Conservation (phyloP, 2,113 vertebrate genomes). For the Pollimyrus isidori region DNA sequence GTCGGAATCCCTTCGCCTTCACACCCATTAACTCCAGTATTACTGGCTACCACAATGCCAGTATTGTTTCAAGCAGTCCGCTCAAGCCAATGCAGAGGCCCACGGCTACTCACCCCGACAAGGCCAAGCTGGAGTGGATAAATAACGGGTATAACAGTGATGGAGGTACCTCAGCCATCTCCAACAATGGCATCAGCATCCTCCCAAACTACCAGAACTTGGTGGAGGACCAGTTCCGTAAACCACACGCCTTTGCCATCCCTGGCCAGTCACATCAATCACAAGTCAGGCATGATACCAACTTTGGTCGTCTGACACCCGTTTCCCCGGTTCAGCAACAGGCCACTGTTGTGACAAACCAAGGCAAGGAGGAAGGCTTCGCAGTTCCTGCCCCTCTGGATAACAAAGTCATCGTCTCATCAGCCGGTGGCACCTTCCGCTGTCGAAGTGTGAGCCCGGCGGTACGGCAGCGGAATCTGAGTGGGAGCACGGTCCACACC, state of each 20-base stretch:
- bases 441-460: slow-evolving; percentile 81
- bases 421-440: slow-evolving; percentile 67
- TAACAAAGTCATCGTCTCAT: slow-evolving; percentile 66
- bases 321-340: slow-evolving; percentile 80
- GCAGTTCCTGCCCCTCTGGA: slow-evolving; percentile 93
- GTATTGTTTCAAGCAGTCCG: slow-evolving; percentile 82
- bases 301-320: slow-evolving; percentile 83
- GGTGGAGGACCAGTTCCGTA: slow-evolving; percentile 90
- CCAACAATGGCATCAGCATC: slow-evolving; percentile 71
- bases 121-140: slow-evolving; percentile 96
- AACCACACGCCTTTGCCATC: slow-evolving; percentile 91
- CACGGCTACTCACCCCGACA: slow-evolving; percentile 93
- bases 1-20: slow-evolving; percentile 93
- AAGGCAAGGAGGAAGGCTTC: slow-evolving; percentile 86
- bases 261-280: slow-evolving; percentile 86
- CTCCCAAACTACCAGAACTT: slow-evolving; percentile 87
- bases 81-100: slow-evolving; percentile 98
- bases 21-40: slow-evolving; percentile 91
- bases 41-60: slow-evolving; percentile 83
- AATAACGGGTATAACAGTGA: slow-evolving; percentile 76
- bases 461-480: slow-evolving; percentile 88
- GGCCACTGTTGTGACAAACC: slow-evolving; percentile 61
- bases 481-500: slow-evolving; percentile 76
- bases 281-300: slow-evolving; percentile 72
- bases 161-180: slow-evolving; percentile 52